phyloP scores from a whole-genome alignment of 92 coral and sea anemone species.

The Zoanthus sansibaricus region DNA sequence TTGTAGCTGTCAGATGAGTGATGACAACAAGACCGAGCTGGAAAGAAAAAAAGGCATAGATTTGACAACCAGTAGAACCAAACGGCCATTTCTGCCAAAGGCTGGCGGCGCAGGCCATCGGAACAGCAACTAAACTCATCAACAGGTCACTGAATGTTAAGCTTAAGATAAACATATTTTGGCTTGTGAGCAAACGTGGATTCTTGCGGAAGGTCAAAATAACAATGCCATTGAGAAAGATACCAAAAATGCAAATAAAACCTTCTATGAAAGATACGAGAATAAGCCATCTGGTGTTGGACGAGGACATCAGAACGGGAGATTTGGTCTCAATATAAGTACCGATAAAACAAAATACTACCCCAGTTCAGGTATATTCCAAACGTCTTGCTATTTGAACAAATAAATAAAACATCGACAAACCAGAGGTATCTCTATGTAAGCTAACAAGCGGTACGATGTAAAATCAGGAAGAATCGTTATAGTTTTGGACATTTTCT shows the following conservation, averaged over 20 bases:
- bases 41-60: slow-evolving; percentile 71
- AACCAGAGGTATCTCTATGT: no score
- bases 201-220: slow-evolving; percentile 11
- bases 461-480: no score
- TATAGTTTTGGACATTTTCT: no score
- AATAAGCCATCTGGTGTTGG: neutral
- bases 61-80: slow-evolving; percentile 60
- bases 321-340: no score
- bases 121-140: slow-evolving; percentile 63
- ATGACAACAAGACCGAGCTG: slow-evolving; percentile 70
- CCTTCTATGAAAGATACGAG: neutral
- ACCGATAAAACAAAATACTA: no score
- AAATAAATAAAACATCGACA: no score
- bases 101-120: slow-evolving; percentile 61
- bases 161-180: slow-evolving; percentile 67
- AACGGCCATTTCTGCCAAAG: slow-evolving; percentile 59
- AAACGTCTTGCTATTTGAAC: no score
- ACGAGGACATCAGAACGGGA: no score
- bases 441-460: no score
- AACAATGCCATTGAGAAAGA: slow-evolving; percentile 1
- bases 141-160: slow-evolving; percentile 61
- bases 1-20: slow-evolving; percentile 62
- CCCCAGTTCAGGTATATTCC: no score
- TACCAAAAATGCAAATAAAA: neutral
- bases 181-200: slow-evolving; percentile 43